Percentiles rank a stretch among this genome's conserved stretches.
These are phyloP conservation scores for Hemaris fuciformis DNA, from an alignment of 2,888 invertebrate genomes.

Conservation along the genomic window DNA sequence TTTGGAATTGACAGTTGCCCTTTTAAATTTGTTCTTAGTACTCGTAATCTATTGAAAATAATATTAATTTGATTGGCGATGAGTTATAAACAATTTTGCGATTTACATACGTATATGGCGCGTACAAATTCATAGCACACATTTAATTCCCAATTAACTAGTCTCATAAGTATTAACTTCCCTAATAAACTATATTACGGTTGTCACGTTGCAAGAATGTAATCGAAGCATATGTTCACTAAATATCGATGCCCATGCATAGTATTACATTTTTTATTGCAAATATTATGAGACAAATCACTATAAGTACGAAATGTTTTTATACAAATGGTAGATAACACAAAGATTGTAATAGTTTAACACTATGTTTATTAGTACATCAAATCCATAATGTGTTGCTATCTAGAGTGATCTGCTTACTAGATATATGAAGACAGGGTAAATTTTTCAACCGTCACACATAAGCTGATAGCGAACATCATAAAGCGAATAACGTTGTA, in stretches of 20 bases:
- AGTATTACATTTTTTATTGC: no score
- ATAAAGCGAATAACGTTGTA: constrained; percentile 63
- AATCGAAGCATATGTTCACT: no score
- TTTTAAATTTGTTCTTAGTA: neutral
- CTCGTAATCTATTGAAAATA: neutral
- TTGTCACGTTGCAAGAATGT: neutral
- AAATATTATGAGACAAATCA: no score
- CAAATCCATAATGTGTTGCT: neutral
- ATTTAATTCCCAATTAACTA: neutral
- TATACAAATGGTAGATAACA: neutral
- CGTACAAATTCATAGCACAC: no score
- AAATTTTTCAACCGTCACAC: constrained; percentile 48
- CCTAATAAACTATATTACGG: neutral
- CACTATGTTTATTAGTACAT: neutral
- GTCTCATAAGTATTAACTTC: no score
- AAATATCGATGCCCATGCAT: no score
- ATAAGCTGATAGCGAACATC: constrained; percentile 32
- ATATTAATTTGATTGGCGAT: neutral
- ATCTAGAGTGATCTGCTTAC: constrained; percentile 5
- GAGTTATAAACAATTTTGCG: neutral
- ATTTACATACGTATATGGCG: neutral
- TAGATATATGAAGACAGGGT: constrained; percentile 31
- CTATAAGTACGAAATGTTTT: no score
- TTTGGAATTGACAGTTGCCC: neutral
- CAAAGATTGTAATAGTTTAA: neutral